These are phyloP conservation scores for Hofmannophila pseudospretella DNA, from an alignment of 2,888 invertebrate genomes.

Conservation along the genomic window DNA sequence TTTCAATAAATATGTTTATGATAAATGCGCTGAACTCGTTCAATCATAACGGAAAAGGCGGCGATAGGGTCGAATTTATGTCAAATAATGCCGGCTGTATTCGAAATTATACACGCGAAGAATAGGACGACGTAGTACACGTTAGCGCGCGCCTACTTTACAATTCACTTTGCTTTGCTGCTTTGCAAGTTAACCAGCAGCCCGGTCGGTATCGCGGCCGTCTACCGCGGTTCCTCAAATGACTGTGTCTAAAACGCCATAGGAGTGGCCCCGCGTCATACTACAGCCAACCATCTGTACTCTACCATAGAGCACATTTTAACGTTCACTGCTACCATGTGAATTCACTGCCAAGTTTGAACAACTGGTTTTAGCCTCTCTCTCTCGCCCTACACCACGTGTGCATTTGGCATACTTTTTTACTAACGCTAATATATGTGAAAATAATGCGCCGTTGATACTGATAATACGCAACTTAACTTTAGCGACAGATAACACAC, in stretches of 20 bases:
- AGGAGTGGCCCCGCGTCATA: conserved; percentile 18
- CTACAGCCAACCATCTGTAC: conserved; percentile 21
- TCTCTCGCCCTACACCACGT: conserved; percentile 48
- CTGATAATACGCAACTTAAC: conserved; percentile 21
- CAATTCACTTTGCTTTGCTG: conserved; percentile 54
- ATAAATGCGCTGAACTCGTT: not conserved
- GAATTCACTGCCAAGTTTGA: conserved; percentile 71
- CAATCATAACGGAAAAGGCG: conserved; percentile 4
- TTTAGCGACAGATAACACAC: conserved; percentile 19
- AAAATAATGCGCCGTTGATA: conserved; percentile 10
- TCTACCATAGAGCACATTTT: conserved; percentile 24
- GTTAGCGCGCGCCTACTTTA: conserved; percentile 54
- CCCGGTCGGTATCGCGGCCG: conserved; percentile 27
- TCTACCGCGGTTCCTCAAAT: conserved; percentile 41
- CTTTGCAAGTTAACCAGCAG: conserved; percentile 54
- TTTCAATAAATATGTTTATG: conserved; percentile 1
- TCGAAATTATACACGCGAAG: conserved; percentile 34
- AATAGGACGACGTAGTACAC: conserved; percentile 30
- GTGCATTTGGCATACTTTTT: conserved; percentile 46
- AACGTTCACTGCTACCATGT: conserved; percentile 12
- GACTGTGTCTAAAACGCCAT: conserved; percentile 42
- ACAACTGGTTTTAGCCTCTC: conserved; percentile 60
- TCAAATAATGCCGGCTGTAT: conserved; percentile 28
- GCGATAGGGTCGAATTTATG: conserved; percentile 11
- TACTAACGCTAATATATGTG: conserved; percentile 7